A percentile compares a stretch with the other conserved stretches of the same genome.
Evolutionary conservation across 2,797 vertebrate species (phyloP).

Genomic region (Syngnathus acus): DNA sequence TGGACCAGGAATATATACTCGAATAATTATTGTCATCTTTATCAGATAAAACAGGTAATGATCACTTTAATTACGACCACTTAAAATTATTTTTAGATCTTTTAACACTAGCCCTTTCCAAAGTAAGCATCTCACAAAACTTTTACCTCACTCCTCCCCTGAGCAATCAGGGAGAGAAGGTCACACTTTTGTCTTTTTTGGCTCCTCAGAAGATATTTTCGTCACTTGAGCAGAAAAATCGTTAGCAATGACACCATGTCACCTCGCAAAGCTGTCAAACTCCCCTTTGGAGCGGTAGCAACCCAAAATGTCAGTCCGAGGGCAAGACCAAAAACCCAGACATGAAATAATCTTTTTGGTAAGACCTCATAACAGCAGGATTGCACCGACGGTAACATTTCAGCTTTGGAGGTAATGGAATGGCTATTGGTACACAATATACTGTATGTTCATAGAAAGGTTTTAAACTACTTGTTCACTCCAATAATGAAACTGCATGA

Average conservation of each 20-base stretch:
- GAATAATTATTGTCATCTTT: background rate
- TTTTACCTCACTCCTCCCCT: conserved; percentile 5
- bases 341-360: background rate
- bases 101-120: conserved; percentile 2
- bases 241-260: conserved; percentile 24
- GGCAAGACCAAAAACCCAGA: background rate
- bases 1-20: background rate
- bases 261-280: conserved; percentile 30
- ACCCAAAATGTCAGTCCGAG: conserved; percentile 20
- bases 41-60: background rate
- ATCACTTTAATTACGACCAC: background rate
- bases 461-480: background rate
- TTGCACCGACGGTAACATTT: background rate
- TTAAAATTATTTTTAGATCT: conserved; percentile 1
- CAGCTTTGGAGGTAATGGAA: background rate
- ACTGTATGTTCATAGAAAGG: no score
- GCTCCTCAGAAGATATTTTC: conserved; percentile 17
- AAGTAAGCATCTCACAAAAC: conserved; percentile 10
- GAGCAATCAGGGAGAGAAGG: conserved; percentile 9
- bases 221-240: conserved; percentile 16
- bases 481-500: background rate
- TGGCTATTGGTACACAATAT: no score
- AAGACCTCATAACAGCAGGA: background rate
- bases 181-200: conserved; percentile 18
- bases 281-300: background rate